Evolutionary conservation across 1,140 invertebrate species (phyloP), one percentile per base, ranked within the genome.

Genomic region (Drosophila bipectinata): DNA sequence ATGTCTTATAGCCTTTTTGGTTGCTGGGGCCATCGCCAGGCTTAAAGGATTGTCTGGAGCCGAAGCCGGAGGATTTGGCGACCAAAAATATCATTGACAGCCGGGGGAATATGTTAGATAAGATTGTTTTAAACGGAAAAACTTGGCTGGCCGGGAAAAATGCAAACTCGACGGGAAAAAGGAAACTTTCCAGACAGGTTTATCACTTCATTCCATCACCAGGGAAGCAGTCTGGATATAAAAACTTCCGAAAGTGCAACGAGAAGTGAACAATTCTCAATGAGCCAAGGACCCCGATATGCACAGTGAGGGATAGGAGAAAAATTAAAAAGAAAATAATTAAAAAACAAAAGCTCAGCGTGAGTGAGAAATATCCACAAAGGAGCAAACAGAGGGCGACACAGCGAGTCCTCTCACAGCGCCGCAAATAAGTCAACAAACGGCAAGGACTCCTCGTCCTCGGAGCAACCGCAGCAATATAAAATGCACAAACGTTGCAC

Each of bases 141-240:
- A 76, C 72, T 76, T 76, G 26, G 41, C 26, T 54, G 34, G 51
- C 37, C 51, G 51, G 49, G 47, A 61, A 76, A 72, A 84, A 77
- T 67, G 80, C 81, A 52, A 75, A 77, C 73, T 77, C 60, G 52
- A 56, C 59, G 41, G 34, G 48, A 53, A 41, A 63, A 21, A 62
- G 66, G 49, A 87, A 88, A 88, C 76, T 88, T 88, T 89, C 72
- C 83, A 88, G 83, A 88, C 83, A 88, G 84, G 76, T 88, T 88
- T 88, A 88, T 88, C 83, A 79, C 83, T 79, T 78, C 75, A 88
- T 87, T 88, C 80, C 77, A 82, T 85, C 81, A 78, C 58, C 53
- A 58, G 59, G 32, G 51, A 67, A 69, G 64, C 64, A 39, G 67
- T 45, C 34, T 24, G 39, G 67, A 71, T 71, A 71, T 39, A 57